Base-by-base conservation (phyloP, 2,797 vertebrate genomes). In the Pelodytes ibericus region DNA sequence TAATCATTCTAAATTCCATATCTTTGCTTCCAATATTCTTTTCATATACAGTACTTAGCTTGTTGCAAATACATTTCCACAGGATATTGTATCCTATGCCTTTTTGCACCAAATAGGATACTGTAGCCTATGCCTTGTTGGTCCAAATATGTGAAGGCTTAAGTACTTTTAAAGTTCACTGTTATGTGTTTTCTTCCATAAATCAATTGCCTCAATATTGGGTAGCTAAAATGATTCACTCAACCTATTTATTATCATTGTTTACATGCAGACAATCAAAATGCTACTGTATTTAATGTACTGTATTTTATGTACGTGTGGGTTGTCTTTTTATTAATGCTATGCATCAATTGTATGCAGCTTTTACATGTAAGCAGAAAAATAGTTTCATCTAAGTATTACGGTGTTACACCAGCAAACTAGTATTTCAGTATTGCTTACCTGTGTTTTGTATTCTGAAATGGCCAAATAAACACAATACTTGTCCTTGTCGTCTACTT, bases 201-300 rank as follows among this genome's bases (percentile, higher is more conserved):
- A 27, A 13, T 13, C 39, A n/a, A 16, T 59, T 56, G 3, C 29
- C 27, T 74, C 31, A 51, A 25, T 30, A 26, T 70, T 57, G 36
- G 22, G 49, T 53, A 13, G 15, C 3, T 3, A 44, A 36, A 59
- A 29, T 31, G 30, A 51, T 18, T 10, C 9, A 15, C 20, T 53
- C n/a, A 58, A 25, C 62, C 33, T 56, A 44, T 29, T 25, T 51
- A 24, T 62, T 49, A 11, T 36, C 29, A 8, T 59, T 74, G 64
- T 75, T 75, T 70, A 75, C 74, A 63, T 63, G 59, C 44, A 13
- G 74, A 76, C 66, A 76, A 76, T 76, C 74, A 31, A 62, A 47
- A 57, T 71, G 72, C 58, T 76, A 25, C 24, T 64, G n/a, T 29
- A 36, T 70, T 30, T 67, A 29, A 66, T 26, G 33, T 36, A n/a